Evolutionary conservation across 2,113 vertebrate genomes (phyloP).

Genomic region (Strix aluco): DNA sequence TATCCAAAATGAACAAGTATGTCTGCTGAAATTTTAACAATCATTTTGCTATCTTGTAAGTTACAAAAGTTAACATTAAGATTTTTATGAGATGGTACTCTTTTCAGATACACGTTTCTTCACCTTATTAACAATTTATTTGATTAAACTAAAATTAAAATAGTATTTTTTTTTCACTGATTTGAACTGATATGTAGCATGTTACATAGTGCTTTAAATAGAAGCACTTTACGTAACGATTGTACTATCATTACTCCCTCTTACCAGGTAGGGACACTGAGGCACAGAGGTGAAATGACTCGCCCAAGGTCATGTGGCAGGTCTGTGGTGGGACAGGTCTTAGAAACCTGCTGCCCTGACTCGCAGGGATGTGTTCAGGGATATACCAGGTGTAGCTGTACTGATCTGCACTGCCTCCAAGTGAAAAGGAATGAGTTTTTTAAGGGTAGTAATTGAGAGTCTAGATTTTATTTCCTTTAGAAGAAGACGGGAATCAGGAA

Average conservation of each 20-base stretch:
- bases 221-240: background rate
- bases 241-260: background rate
- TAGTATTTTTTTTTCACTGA: background rate
- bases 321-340: background rate
- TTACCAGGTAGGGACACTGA: background rate
- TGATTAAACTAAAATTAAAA: background rate
- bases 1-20: background rate
- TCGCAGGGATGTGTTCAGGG: background rate
- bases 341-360: background rate
- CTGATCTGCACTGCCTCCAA: background rate
- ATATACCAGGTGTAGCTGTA: accelerated
- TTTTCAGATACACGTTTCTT: constrained; percentile 22
- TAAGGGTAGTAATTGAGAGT: background rate
- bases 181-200: background rate
- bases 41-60: constrained; percentile 17
- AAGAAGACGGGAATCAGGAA: background rate
- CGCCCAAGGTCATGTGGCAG: accelerated
- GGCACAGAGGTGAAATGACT: constrained; percentile 48
- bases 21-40: constrained; percentile 9
- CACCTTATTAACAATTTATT: background rate
- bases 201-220: background rate
- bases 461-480: background rate
- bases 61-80: constrained; percentile 49
- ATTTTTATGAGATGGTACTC: background rate
- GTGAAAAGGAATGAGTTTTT: background rate